Percentiles rank a stretch among this genome's conserved stretches.
phyloP scores from a whole-genome alignment of 2,113 vertebrate species.

The Alexandromys fortis region DNA sequence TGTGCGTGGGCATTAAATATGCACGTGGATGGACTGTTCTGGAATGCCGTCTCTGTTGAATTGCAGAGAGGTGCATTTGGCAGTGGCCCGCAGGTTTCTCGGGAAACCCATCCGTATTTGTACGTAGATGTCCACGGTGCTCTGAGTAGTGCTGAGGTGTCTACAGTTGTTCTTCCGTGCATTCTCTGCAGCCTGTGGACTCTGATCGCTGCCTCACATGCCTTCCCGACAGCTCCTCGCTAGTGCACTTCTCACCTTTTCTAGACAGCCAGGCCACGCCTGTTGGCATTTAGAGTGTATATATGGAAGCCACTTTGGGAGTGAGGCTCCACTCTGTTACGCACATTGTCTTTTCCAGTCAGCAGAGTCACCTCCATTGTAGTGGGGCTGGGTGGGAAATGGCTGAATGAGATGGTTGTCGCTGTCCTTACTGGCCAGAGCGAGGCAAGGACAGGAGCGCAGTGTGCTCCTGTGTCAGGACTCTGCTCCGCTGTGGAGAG shows the following conservation, averaged over 20 bases:
- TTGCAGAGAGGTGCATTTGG: neutral
- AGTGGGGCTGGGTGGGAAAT: neutral
- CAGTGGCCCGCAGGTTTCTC: neutral
- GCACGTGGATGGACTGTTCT: conserved; percentile 11
- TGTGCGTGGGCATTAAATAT: conserved; percentile 45
- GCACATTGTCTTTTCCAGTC: neutral
- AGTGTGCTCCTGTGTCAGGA: neutral
- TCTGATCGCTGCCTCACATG: neutral
- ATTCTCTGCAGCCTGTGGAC: neutral
- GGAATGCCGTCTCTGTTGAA: neutral
- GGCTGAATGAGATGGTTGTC: neutral
- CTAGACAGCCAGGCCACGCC: neutral
- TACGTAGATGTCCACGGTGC: neutral
- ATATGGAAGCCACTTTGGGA: neutral
- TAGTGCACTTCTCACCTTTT: neutral
- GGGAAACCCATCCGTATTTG: neutral
- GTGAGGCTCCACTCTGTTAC: neutral
- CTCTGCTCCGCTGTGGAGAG: neutral
- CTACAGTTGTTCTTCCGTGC: neutral
- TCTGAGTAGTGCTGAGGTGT: neutral
- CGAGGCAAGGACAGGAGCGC: neutral
- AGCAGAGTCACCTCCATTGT: neutral
- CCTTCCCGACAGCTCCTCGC: neutral
- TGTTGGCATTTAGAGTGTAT: neutral
- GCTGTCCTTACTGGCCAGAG: neutral